These are phyloP conservation scores for Mustela nigripes DNA, from an alignment of 2,113 vertebrate species.

Conservation along the genomic window DNA sequence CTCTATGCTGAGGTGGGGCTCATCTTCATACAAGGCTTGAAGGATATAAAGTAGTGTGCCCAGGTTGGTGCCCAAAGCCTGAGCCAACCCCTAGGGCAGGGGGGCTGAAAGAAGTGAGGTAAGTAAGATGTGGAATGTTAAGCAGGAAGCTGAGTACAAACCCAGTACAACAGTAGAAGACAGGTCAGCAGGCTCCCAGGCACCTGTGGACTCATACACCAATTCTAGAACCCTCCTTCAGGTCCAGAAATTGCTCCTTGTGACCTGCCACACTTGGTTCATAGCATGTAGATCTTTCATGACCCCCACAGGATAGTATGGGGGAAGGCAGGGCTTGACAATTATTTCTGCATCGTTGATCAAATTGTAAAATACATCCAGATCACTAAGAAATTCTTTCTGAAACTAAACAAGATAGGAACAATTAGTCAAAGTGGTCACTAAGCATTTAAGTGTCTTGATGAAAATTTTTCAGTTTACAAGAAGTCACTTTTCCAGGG, in stretches of 20 bases:
- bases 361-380: slow-evolving; percentile 17
- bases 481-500: slow-evolving; percentile 50
- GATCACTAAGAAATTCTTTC: not conserved
- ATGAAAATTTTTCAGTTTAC: slow-evolving; percentile 24
- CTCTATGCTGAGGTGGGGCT: not conserved
- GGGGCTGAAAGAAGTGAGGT: not conserved
- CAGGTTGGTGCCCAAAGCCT: not conserved
- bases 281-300: not conserved
- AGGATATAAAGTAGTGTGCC: not conserved
- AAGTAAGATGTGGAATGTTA: not conserved
- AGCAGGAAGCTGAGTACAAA: not conserved
- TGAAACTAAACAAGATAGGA: not conserved
- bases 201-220: not conserved
- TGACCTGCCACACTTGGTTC: not conserved
- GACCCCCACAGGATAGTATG: not conserved
- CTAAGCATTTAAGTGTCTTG: slow-evolving; percentile 37
- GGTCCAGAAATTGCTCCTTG: not conserved
- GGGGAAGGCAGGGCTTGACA: not conserved
- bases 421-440: slow-evolving; percentile 12
- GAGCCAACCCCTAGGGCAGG: not conserved
- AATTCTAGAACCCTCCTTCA: not conserved
- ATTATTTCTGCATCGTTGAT: not conserved
- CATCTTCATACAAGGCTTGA: not conserved
- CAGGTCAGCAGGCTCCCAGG: not conserved
- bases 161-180: rapidly evolving